Evolutionary conservation across 1,140 invertebrate genomes (phyloP).

Genomic region (Atta colombica): DNA sequence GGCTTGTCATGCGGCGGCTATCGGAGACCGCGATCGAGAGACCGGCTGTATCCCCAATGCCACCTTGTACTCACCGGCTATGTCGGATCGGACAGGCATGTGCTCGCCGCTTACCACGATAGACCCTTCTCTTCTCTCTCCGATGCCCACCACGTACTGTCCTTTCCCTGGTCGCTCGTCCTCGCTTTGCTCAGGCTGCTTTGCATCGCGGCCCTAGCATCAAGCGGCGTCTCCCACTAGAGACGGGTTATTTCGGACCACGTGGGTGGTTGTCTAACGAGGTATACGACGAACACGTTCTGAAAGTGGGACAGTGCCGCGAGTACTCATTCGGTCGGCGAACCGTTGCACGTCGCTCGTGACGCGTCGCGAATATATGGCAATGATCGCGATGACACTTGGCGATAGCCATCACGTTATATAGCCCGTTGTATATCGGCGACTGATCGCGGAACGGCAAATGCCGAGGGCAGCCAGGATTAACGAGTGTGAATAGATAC

Average conservation of each 20-base stretch:
- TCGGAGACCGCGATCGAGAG: constrained; percentile 77
- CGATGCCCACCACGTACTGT: background rate
- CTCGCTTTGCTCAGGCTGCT: background rate
- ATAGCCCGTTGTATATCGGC: constrained; percentile 25
- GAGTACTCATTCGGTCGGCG: constrained; percentile 41
- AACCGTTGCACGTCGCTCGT: constrained; percentile 48
- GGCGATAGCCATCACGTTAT: constrained; percentile 59
- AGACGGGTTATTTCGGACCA: constrained; percentile 73
- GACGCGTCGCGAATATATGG: constrained; percentile 55
- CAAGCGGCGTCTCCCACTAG: constrained; percentile 21
- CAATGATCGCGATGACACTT: constrained; percentile 64
- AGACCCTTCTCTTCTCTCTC: constrained; percentile 56
- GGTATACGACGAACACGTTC: constrained; percentile 70
- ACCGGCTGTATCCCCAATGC: constrained; percentile 76
- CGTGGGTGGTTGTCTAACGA: constrained; percentile 73
- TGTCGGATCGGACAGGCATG: constrained; percentile 75
- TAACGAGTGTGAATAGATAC: constrained; percentile 48
- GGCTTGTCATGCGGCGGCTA: constrained; percentile 78
- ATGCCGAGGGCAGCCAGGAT: constrained; percentile 35
- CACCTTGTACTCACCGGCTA: constrained; percentile 77
- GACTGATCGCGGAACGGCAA: constrained; percentile 54
- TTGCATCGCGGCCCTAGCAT: constrained; percentile 48
- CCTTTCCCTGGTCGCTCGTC: background rate
- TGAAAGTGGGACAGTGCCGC: constrained; percentile 72
- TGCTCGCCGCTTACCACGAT: constrained; percentile 76